Evolutionary conservation across 2,888 invertebrate species (phyloP).

Genomic region (Chelonus formosanus): DNA sequence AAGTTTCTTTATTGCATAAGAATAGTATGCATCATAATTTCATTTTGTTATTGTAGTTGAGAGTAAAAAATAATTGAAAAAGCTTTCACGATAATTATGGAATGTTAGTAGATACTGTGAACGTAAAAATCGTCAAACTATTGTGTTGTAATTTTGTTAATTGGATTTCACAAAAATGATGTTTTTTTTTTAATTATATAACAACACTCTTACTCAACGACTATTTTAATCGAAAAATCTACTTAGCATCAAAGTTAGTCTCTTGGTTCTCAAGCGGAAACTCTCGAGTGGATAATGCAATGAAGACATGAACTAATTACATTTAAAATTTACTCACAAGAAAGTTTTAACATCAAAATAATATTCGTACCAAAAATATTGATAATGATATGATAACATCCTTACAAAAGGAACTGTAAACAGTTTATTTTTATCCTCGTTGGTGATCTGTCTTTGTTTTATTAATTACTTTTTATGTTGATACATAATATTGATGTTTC

Average conservation of each 20-base stretch:
- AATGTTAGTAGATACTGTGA: background rate
- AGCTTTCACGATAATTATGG: too few species aligned
- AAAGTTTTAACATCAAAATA: background rate
- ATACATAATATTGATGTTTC: too few species aligned
- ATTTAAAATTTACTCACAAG: background rate
- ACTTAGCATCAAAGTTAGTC: conserved; percentile 20
- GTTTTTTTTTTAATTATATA: background rate
- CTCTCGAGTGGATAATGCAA: conserved; percentile 26
- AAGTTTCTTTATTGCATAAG: too few species aligned
- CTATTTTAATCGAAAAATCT: conserved; percentile 13
- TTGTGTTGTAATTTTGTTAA: too few species aligned
- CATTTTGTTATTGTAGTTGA: too few species aligned
- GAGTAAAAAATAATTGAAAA: too few species aligned
- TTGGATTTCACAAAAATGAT: background rate
- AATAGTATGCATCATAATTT: too few species aligned
- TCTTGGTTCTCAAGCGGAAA: conserved; percentile 13
- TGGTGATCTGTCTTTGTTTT: too few species aligned
- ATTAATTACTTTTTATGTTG: too few species aligned
- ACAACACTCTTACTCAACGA: conserved; percentile 1
- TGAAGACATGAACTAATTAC: conserved; percentile 11
- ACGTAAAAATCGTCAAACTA: background rate
- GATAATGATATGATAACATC: too few species aligned
- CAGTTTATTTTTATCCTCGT: too few species aligned
- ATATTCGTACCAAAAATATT: background rate
- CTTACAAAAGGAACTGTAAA: too few species aligned